Evolutionary conservation across 2,888 invertebrate species (phyloP).

Genomic region (Lepidonotus clava): DNA sequence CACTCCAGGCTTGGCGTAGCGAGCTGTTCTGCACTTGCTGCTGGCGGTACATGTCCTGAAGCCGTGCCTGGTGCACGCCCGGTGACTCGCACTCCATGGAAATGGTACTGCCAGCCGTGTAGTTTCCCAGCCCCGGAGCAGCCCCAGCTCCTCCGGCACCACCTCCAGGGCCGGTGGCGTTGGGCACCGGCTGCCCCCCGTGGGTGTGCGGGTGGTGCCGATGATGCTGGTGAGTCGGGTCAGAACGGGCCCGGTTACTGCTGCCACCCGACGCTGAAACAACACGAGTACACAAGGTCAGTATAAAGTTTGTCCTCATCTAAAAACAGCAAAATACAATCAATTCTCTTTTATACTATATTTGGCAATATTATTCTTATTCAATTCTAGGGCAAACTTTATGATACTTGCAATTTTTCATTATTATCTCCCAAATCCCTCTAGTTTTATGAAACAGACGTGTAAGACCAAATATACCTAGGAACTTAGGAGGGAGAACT

Average conservation of each 20-base stretch:
- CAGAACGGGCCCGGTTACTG: conserved; percentile 76
- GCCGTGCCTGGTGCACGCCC: conserved; percentile 61
- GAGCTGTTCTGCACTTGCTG: conserved; percentile 69
- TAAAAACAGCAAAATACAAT: not conserved
- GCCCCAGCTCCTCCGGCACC: no score
- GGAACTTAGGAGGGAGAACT: no score
- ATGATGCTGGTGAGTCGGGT: conserved; percentile 80
- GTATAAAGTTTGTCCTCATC: not conserved
- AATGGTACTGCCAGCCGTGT: conserved; percentile 58
- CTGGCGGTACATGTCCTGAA: conserved; percentile 65
- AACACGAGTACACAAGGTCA: not conserved
- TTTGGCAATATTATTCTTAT: no score
- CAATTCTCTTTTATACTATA: no score
- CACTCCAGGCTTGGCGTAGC: conserved; percentile 41
- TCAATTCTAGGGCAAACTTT: no score
- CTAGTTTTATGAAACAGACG: no score
- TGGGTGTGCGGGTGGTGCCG: conserved; percentile 70
- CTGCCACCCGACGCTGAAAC: conserved; percentile 43
- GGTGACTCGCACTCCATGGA: conserved; percentile 89
- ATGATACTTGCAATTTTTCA: no score
- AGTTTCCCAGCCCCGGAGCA: no score
- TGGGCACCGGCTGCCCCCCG: conserved; percentile 8
- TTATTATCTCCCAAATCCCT: no score
- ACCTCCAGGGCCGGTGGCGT: conserved; percentile 32
- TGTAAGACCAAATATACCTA: no score